Evolutionary conservation across 2,797 vertebrate genomes (phyloP), one percentile per base, ranked within the genome.

Genomic region (Echiichthys vipera): DNA sequence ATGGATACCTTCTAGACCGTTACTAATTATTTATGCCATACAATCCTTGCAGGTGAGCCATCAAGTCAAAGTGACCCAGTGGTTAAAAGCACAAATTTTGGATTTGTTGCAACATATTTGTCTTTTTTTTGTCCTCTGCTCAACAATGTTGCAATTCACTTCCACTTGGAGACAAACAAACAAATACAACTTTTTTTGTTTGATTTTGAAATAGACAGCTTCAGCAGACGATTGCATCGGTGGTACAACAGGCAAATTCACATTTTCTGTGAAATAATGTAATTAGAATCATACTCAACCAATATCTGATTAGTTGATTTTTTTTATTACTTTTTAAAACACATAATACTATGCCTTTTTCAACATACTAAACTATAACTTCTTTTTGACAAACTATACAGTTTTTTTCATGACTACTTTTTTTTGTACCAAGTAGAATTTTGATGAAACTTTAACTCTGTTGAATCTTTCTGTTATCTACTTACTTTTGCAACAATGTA

Each of bases 1-100:
- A 74, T 12, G 14, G 22, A 34, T 3, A 20, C 7, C 4, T 11
- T 34, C 9, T 20, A 20, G 17, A 40, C 7, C 27, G 20, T 20
- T 37, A 22, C 37, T 53, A 34, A 57, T 32, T 59, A 73, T 65
- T 68, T 68, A 46, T 54, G 36, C 0, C 12, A 22, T 2, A 45
- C 12, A 34, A 13, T 71, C 13, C 3, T 15, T n/a, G 5, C 3
- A 70, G 6, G 8, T 47, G 25, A 70, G 36, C 22, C 22, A 46
- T 64, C 7, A 53, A 42, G 20, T 47, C 14, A 55, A 57, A 62
- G 47, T 50, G 30, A 27, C 27, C 22, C 18, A 24, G 9, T 22
- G 20, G 10, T 45, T 45, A 25, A 64, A 13, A 36, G 34, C 22
- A 64, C n/a, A 49, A 15, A 70, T 27, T 9, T 3, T 3, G 5